phyloP scores from a whole-genome alignment of 2,797 vertebrate genomes.

The Iguana delicatissima region DNA sequence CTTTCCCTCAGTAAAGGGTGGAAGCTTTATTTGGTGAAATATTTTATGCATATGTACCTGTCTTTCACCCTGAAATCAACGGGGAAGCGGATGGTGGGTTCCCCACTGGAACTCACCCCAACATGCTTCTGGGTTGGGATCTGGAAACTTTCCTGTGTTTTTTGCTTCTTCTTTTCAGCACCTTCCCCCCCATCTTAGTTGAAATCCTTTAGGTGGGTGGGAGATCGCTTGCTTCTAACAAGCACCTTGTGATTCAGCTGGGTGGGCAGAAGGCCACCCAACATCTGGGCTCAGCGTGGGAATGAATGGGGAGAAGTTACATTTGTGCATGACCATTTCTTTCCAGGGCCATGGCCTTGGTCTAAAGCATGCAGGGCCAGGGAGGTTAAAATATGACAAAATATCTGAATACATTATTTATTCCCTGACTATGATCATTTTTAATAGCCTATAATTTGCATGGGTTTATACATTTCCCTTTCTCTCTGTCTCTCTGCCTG shows the following conservation, averaged over 20 bases:
- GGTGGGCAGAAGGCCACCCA: neutral
- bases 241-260: neutral
- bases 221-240: neutral
- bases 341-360: constrained; percentile 10
- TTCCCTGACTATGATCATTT: constrained; percentile 40
- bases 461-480: constrained; percentile 43
- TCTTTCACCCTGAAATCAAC: neutral
- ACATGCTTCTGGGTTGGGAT: neutral
- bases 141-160: neutral
- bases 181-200: neutral
- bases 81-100: neutral
- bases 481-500: constrained; percentile 26
- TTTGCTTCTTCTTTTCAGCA: neutral
- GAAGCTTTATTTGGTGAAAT: neutral
- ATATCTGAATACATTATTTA: constrained; percentile 37
- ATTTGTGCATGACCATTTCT: neutral
- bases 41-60: no score
- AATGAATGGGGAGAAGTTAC: neutral
- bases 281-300: no score
- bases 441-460: constrained; percentile 55
- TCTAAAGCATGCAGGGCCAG: neutral
- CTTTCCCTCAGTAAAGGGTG: no score
- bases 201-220: neutral
- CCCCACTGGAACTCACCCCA: neutral
- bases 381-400: constrained; percentile 53